A percentile compares a stretch with the other conserved stretches of the same genome.
phyloP scores from a whole-genome alignment of 2,113 vertebrate species.

The Istiophorus platypterus region DNA sequence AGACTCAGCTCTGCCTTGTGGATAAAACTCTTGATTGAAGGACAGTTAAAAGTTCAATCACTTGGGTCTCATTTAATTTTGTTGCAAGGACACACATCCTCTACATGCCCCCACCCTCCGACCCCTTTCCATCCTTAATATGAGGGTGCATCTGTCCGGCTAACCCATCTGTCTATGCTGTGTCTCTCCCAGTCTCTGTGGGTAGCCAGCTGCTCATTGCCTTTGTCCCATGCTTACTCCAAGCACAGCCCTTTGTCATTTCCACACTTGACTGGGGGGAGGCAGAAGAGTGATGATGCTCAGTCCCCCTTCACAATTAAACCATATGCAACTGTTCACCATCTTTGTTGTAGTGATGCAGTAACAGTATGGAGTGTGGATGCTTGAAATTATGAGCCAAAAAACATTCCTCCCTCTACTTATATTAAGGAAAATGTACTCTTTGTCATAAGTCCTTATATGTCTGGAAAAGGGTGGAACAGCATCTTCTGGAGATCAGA shows the following conservation, averaged over 20 bases:
- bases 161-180: constrained; percentile 70
- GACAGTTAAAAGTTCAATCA: background rate
- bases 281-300: constrained; percentile 46
- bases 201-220: constrained; percentile 76
- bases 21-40: constrained; percentile 6
- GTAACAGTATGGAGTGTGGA: background rate
- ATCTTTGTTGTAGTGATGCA: constrained; percentile 37
- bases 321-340: constrained; percentile 41
- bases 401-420: background rate
- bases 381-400: background rate
- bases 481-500: constrained; percentile 19
- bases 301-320: constrained; percentile 50
- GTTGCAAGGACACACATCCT: constrained; percentile 16
- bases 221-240: constrained; percentile 77
- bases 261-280: constrained; percentile 42
- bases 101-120: background rate
- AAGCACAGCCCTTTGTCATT: constrained; percentile 76
- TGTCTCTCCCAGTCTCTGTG: constrained; percentile 60
- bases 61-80: constrained; percentile 36
- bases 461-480: background rate
- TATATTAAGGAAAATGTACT: background rate
- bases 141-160: constrained; percentile 68
- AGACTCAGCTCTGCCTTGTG: background rate
- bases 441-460: background rate
- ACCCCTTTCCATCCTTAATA: constrained; percentile 19